Conservation (phyloP, 2,888 invertebrate genomes). For the Exocentrus adspersus region DNA sequence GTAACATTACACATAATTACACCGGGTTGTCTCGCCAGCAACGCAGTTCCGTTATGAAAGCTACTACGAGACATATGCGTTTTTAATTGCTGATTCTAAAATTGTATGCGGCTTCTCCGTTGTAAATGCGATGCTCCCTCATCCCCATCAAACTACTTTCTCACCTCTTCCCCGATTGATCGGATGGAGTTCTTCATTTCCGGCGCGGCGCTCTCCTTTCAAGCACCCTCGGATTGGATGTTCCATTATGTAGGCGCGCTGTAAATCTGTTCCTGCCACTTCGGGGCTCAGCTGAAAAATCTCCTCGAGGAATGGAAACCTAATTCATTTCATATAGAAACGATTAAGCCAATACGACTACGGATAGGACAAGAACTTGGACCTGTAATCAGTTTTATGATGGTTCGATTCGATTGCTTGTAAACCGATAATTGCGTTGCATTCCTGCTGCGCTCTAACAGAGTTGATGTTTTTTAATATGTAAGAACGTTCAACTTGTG, state of each 20-base stretch:
- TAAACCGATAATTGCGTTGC: neutral
- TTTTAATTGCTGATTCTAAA: slow-evolving; percentile 6
- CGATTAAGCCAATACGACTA: neutral
- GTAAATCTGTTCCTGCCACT: slow-evolving; percentile 41
- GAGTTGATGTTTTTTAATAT: neutral
- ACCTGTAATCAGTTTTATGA: neutral
- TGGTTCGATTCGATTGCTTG: slow-evolving; percentile 1
- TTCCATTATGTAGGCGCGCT: slow-evolving; percentile 35
- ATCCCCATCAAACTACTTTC: slow-evolving; percentile 32
- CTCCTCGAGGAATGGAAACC: no score
- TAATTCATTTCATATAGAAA: neutral
- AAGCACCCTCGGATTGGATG: slow-evolving; percentile 33
- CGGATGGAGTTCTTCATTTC: slow-evolving; percentile 40
- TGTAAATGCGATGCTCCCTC: slow-evolving; percentile 28
- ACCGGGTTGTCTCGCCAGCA: slow-evolving; percentile 5
- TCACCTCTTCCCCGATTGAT: slow-evolving; percentile 36
- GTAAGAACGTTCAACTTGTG: no score
- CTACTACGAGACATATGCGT: neutral
- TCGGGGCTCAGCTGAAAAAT: slow-evolving; percentile 29
- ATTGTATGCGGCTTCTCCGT: neutral
- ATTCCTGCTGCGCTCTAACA: neutral
- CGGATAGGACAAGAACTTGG: neutral
- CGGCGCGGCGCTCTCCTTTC: slow-evolving; percentile 34
- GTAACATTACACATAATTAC: slow-evolving; percentile 39
- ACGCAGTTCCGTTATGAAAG: slow-evolving; percentile 31